Conservation (phyloP, 1,140 invertebrate genomes). For the Euschistus heros region DNA sequence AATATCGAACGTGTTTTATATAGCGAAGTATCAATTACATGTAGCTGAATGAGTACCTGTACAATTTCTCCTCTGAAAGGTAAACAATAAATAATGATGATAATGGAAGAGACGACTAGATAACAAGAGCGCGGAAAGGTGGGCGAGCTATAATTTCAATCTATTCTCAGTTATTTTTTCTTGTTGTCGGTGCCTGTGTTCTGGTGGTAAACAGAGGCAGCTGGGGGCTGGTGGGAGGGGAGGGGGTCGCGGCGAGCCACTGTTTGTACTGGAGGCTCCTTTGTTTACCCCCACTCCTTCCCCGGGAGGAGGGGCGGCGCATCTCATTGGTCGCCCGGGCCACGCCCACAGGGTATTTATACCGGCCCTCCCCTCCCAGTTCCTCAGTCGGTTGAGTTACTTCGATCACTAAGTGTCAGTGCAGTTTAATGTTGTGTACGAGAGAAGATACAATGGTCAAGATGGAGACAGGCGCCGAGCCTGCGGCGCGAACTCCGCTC, state of each 20-base stretch:
- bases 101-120: background rate
- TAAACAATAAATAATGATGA: too few relatives aligned
- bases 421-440: slow-evolving; percentile 26
- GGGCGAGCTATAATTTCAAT: background rate
- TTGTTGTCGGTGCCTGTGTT: background rate
- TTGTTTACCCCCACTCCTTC: background rate
- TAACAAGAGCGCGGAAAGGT: background rate
- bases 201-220: background rate
- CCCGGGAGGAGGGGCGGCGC: background rate
- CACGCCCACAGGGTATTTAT: slow-evolving; percentile 9
- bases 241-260: background rate
- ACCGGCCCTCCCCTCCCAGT: slow-evolving; percentile 3
- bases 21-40: too few relatives aligned
- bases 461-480: slow-evolving; percentile 40
- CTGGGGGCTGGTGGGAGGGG: too few relatives aligned
- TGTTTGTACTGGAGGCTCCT: background rate
- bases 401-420: slow-evolving; percentile 22
- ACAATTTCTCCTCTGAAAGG: too few relatives aligned
- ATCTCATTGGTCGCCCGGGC: background rate
- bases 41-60: too few relatives aligned
- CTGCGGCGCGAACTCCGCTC: slow-evolving; percentile 44
- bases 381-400: slow-evolving; percentile 3
- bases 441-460: slow-evolving; percentile 40
- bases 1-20: too few relatives aligned
- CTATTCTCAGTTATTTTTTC: slow-evolving; percentile 4